Conservation (phyloP, 2,113 vertebrate species). For the Desmodus rotundus region DNA sequence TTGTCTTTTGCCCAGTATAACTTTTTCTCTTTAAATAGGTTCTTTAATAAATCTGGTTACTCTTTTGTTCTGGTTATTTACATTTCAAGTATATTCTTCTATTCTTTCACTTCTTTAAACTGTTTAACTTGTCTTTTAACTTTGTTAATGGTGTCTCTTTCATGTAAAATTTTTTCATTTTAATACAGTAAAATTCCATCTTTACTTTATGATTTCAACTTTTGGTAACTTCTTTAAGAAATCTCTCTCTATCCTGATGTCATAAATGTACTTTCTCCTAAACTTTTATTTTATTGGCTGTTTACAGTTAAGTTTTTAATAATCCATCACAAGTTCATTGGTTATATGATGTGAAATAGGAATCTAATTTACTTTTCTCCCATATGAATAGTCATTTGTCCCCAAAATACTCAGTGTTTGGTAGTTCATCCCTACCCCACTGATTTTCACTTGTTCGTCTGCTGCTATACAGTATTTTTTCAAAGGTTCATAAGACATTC, state of each 20-base stretch:
- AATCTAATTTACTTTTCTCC: not conserved
- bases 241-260: not conserved
- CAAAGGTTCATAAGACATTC: conserved; percentile 2
- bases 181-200: not conserved
- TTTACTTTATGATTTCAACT: not conserved
- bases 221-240: not conserved
- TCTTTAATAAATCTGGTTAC: not conserved
- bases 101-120: not conserved
- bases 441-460: not conserved
- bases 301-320: not conserved
- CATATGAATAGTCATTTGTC: not conserved
- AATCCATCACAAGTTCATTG: not conserved
- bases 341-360: not conserved
- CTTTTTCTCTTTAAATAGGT: not conserved
- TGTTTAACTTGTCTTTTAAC: not conserved
- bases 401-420: not conserved
- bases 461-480: not conserved
- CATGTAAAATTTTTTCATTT: not conserved
- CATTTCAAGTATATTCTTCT: conserved; percentile 7
- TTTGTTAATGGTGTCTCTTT: not conserved
- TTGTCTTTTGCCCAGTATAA: not conserved
- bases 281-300: not conserved
- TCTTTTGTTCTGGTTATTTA: not conserved
- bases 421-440: not conserved
- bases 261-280: not conserved